Percentiles rank a stretch among this genome's conserved stretches.
These are phyloP conservation scores for Amblyornis subalaris DNA, from an alignment of 2,113 vertebrate genomes.

Conservation along the genomic window DNA sequence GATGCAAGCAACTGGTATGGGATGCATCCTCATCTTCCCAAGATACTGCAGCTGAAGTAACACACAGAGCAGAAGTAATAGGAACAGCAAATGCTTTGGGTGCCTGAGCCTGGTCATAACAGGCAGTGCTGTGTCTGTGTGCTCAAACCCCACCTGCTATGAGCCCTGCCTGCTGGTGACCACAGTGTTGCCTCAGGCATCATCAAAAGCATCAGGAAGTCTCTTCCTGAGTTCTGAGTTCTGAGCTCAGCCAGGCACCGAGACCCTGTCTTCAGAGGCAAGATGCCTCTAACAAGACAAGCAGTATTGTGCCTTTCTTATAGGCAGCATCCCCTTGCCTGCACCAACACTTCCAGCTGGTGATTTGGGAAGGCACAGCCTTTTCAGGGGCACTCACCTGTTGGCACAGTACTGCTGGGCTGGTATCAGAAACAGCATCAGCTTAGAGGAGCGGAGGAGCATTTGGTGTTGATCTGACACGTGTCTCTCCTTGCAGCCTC, in stretches of 20 bases:
- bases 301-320: neutral
- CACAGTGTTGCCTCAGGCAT: neutral
- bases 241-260: neutral
- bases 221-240: neutral
- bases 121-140: neutral
- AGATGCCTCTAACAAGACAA: neutral
- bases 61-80: neutral
- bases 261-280: neutral
- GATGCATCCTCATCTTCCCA: neutral
- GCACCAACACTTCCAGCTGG: fast-evolving
- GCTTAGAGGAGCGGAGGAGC: neutral
- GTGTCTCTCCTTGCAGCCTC: conserved; percentile 80
- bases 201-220: neutral
- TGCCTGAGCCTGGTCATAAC: neutral
- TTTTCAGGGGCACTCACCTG: neutral
- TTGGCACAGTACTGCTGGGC: neutral
- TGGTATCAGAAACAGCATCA: neutral
- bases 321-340: neutral
- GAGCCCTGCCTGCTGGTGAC: neutral
- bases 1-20: neutral
- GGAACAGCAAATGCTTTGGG: neutral
- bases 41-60: neutral
- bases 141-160: neutral
- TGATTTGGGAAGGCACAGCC: neutral
- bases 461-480: neutral